A percentile compares a stretch with the other conserved stretches of the same genome.
Conservation (phyloP, 1,140 invertebrate genomes). For the Radopholus similis region DNA sequence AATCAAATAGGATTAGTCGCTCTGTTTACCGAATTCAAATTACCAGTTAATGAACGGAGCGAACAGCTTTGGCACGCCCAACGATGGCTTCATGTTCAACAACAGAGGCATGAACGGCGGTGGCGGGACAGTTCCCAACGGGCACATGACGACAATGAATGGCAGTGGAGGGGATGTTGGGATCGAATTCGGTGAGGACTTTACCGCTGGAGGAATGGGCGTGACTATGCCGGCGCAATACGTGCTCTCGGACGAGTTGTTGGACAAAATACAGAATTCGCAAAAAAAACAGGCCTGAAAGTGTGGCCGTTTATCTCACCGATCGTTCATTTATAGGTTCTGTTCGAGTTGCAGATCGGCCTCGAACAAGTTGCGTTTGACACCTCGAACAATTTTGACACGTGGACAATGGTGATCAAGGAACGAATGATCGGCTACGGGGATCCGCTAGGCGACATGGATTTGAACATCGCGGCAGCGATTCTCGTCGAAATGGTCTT, state of each 20-base stretch:
- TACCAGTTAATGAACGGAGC: no score
- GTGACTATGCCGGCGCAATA: not conserved
- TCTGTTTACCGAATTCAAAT: no score
- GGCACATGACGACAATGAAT: constrained; percentile 1
- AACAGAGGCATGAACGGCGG: not conserved
- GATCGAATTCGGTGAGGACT: not conserved
- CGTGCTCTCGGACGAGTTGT: constrained; percentile 12
- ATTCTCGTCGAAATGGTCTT: constrained; percentile 24
- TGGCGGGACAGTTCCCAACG: no score
- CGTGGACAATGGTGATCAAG: constrained; percentile 15
- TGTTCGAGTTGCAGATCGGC: constrained; percentile 21
- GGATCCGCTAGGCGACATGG: not conserved
- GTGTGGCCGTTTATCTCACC: not conserved
- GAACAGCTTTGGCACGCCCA: not conserved
- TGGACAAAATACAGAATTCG: constrained; percentile 5
- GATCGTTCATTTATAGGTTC: not conserved
- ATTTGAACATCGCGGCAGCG: constrained; percentile 5
- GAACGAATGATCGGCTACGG: constrained; percentile 12
- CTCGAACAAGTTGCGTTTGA: constrained; percentile 12
- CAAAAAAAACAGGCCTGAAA: not conserved
- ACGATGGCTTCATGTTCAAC: not conserved
- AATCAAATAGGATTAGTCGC: no score
- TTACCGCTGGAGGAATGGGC: not conserved
- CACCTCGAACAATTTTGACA: constrained; percentile 15
- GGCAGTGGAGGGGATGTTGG: not conserved